Percentiles rank a stretch among this genome's conserved stretches.
phyloP scores from a whole-genome alignment of 2,797 vertebrate genomes.

The Dromococcyx pavoninus region DNA sequence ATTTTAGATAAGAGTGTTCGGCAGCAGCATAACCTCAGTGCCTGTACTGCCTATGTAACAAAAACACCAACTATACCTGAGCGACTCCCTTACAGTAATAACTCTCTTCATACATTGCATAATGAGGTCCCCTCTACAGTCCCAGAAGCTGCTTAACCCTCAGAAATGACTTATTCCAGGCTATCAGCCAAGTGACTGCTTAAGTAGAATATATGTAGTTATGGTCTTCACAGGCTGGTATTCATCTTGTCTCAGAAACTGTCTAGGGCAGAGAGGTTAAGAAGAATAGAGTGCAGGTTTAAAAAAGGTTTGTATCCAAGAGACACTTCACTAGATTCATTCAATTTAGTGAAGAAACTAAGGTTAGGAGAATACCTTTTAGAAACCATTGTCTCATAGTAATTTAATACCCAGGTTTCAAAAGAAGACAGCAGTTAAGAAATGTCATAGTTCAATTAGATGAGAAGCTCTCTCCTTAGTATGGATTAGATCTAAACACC shows the following conservation, averaged over 20 bases:
- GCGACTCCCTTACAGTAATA: not conserved
- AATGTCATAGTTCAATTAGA: not conserved
- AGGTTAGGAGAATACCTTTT: constrained; percentile 39
- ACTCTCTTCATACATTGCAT: constrained; percentile 1
- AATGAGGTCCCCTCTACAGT: constrained; percentile 16
- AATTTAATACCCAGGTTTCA: constrained; percentile 13
- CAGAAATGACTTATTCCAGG: constrained; percentile 54
- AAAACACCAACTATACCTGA: not conserved
- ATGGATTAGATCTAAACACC: constrained; percentile 29
- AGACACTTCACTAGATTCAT: constrained; percentile 46
- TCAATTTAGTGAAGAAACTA: constrained; percentile 36
- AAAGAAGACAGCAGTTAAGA: constrained; percentile 16
- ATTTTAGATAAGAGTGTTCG: not conserved
- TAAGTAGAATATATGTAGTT: constrained; percentile 43
- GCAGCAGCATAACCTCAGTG: not conserved
- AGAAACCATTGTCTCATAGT: constrained; percentile 4
- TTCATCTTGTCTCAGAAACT: constrained; percentile 55
- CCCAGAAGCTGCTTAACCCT: constrained; percentile 45
- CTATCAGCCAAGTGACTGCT: constrained; percentile 46
- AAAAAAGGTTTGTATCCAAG: constrained; percentile 62
- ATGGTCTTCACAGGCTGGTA: constrained; percentile 15
- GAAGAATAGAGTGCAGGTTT: constrained; percentile 52
- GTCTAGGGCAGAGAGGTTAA: constrained; percentile 58
- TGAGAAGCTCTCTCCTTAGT: constrained; percentile 30
- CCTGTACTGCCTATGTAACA: not conserved